Percentiles rank a stretch among this genome's conserved stretches.
These are phyloP conservation scores for Macroglossus sobrinus DNA, from an alignment of 2,113 vertebrate genomes.

Conservation along the genomic window DNA sequence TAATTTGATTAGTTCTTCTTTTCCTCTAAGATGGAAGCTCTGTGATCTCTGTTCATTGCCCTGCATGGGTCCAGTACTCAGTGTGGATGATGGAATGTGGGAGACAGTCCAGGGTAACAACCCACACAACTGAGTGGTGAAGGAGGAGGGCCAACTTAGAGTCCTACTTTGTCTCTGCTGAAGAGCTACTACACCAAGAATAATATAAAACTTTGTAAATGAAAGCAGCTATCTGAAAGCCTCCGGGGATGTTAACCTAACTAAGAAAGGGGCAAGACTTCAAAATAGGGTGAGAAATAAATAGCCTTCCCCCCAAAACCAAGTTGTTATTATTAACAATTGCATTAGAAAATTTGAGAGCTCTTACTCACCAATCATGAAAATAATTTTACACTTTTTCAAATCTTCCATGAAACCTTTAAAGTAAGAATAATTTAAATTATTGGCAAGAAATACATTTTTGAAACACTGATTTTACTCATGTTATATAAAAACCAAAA, in stretches of 20 bases:
- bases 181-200: not conserved
- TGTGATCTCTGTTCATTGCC: not conserved
- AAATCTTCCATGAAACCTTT: slow-evolving; percentile 86
- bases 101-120: not conserved
- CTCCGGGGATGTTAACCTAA: not conserved
- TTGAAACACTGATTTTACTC: not conserved
- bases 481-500: not conserved
- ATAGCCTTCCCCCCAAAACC: not conserved
- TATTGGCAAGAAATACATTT: slow-evolving; percentile 38
- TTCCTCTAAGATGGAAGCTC: not conserved
- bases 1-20: not conserved
- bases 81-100: not conserved
- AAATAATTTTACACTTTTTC: slow-evolving; percentile 93
- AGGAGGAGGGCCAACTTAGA: too few relatives aligned
- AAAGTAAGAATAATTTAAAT: slow-evolving; percentile 70
- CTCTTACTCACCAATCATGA: slow-evolving; percentile 91
- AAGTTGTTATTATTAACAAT: not conserved
- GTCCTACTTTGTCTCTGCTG: not conserved
- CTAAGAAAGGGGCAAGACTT: not conserved
- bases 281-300: not conserved
- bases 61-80: not conserved
- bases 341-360: slow-evolving; percentile 31
- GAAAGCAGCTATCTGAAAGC: not conserved
- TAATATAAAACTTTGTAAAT: not conserved
- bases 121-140: too few relatives aligned